Conservation (phyloP, 2,113 vertebrate genomes). For the Chloroceryle aenea region DNA sequence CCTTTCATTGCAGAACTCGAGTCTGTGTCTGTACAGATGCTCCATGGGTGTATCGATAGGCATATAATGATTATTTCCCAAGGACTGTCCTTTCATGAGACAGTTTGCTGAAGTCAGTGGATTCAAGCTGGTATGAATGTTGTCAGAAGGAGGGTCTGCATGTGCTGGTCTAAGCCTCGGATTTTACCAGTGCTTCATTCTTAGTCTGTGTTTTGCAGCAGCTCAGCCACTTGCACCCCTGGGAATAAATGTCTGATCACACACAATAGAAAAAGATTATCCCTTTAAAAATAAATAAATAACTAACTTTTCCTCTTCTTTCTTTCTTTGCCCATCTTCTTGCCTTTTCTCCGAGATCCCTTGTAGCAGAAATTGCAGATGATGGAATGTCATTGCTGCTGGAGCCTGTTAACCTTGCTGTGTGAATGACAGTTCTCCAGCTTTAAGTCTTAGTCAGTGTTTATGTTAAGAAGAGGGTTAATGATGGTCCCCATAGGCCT, state of each 20-base stretch:
- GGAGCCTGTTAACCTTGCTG: conserved; percentile 38
- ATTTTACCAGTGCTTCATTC: conserved; percentile 1
- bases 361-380: not conserved
- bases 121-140: not conserved
- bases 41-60: not conserved
- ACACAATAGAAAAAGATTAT: not conserved
- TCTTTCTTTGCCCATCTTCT: not conserved
- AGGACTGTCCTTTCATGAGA: not conserved
- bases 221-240: not conserved
- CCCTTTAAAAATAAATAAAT: not conserved
- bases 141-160: not conserved
- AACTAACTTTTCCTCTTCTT: not conserved
- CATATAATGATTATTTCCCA: not conserved
- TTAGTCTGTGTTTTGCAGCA: not conserved
- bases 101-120: not conserved
- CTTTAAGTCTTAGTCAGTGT: conserved; percentile 42
- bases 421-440: conserved; percentile 40
- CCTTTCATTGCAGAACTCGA: not conserved
- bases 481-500: conserved; percentile 52
- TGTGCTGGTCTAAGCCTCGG: not conserved
- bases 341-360: not conserved
- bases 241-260: not conserved
- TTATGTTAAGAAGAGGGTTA: conserved; percentile 64
- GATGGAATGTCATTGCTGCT: conserved; percentile 6
- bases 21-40: not conserved